Evolutionary conservation across 2,888 invertebrate genomes (phyloP), one percentile per base, ranked within the genome.

Genomic region (Parelbella ahira): DNA sequence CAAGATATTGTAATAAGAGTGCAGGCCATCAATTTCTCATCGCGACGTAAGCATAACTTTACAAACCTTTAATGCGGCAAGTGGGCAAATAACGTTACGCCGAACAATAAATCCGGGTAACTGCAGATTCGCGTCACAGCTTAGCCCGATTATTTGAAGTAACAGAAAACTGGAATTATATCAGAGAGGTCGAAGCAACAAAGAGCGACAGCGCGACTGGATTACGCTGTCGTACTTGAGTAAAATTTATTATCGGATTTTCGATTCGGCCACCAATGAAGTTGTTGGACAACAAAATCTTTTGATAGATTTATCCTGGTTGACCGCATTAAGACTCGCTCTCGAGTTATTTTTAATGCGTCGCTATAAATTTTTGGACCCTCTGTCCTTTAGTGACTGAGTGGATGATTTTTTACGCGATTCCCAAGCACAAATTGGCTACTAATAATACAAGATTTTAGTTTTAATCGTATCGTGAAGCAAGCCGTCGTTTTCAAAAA

Each of bases 201-300:
- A 84, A 84, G 83, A 79, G 60, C 77, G 76, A 74, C 81, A 78
- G 74, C 63, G 75, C 80, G 82, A 72, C 81, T 80, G 86, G 86
- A 82, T 87, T 86, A 86, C 83, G 74, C 83, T 83, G 86, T 86
- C 86, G 82, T 79, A 75, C 79, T 83, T 82, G 83, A 84, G 84
- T 84, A 76, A 83, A 84, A 87, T 87, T 87, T 87, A 87, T 87
- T 83, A 82, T 86, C 78, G 83, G 86, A 86, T 86, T 87, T 84
- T 84, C 84, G 83, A 82, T 83, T 83, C 81, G 86, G 84, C 86
- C 86, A 87, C 86, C 86, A 84, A 87, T 87, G 86, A 86, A 83
- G 86, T 83, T 86, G 86, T 87, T 81, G 82, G 83, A 84, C 84
- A 82, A 84, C 84, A 84, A 84, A 87, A 84, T 87, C 86, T 86